These are phyloP conservation scores for Rachycentron canadum DNA, from an alignment of 2,797 vertebrate genomes.

Conservation along the genomic window DNA sequence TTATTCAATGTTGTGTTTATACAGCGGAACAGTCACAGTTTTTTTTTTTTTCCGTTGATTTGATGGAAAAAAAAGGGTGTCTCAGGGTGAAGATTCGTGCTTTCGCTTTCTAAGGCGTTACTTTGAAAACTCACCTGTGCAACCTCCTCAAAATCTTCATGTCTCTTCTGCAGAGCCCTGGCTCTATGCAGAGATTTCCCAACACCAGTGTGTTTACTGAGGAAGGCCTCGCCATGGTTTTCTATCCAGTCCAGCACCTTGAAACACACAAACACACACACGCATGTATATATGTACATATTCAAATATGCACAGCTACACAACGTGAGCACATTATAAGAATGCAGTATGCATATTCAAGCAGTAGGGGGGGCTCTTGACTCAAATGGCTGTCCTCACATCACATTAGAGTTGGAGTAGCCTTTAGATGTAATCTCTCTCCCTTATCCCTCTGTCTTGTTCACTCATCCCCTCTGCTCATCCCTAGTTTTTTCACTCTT, in stretches of 20 bases:
- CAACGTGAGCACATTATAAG: background rate
- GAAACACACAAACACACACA: constrained; percentile 37
- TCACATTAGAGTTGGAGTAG: constrained; percentile 24
- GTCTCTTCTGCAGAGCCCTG: constrained; percentile 95
- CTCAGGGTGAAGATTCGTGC: background rate
- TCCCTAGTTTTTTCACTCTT: constrained; percentile 5
- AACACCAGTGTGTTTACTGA: constrained; percentile 97
- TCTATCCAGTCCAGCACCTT: constrained; percentile 99
- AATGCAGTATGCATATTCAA: constrained; percentile 27
- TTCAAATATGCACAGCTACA: background rate
- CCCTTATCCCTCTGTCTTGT: background rate
- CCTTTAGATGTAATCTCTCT: constrained; percentile 34
- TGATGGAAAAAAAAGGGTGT: background rate
- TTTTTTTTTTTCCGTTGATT: background rate
- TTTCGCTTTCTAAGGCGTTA: background rate
- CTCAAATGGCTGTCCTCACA: constrained; percentile 15
- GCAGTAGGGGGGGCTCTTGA: constrained; percentile 68
- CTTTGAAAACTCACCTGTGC: constrained; percentile 89
- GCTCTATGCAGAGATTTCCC: constrained; percentile 97
- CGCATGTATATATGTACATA: constrained; percentile 10
- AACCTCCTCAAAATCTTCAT: constrained; percentile 98
- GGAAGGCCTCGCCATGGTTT: constrained; percentile 97
- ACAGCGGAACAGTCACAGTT: background rate
- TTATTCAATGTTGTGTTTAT: background rate
- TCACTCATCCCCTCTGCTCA: background rate